A percentile compares a stretch with the other conserved stretches of the same genome.
phyloP scores from a whole-genome alignment of 2,113 vertebrate species.

The Caranx melampygus region DNA sequence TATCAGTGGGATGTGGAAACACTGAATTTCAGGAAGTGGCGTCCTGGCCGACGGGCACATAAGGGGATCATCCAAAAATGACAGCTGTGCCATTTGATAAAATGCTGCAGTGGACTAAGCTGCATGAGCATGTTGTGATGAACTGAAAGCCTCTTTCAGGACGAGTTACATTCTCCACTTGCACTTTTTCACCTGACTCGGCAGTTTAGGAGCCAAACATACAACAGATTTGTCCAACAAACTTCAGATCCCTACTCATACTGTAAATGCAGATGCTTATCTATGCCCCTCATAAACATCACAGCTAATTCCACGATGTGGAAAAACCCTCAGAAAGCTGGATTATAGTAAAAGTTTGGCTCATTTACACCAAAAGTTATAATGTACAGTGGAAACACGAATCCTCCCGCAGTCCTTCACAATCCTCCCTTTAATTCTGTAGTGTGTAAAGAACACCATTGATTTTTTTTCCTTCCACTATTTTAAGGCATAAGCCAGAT shows the following conservation, averaged over 20 bases:
- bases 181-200: conserved; percentile 50
- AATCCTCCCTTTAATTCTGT: neutral
- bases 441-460: conserved; percentile 26
- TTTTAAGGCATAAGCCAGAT: conserved; percentile 42
- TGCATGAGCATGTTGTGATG: conserved; percentile 47
- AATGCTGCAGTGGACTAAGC: conserved; percentile 53
- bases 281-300: neutral
- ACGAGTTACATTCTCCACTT: conserved; percentile 27
- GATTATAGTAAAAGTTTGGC: neutral
- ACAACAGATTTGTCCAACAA: conserved; percentile 12
- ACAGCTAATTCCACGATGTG: neutral
- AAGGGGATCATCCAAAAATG: conserved; percentile 51
- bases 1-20: conserved; percentile 9
- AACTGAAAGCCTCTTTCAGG: conserved; percentile 61
- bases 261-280: neutral
- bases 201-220: conserved; percentile 34
- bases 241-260: neutral
- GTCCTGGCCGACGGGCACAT: conserved; percentile 16
- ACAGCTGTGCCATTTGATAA: conserved; percentile 62
- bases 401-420: neutral
- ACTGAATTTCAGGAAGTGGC: neutral
- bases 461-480: conserved; percentile 41
- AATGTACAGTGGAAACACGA: neutral
- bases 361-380: neutral
- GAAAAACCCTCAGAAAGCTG: neutral